Base-by-base conservation (phyloP, 2,797 vertebrate species). In the Kryptopterus vitreolus region DNA sequence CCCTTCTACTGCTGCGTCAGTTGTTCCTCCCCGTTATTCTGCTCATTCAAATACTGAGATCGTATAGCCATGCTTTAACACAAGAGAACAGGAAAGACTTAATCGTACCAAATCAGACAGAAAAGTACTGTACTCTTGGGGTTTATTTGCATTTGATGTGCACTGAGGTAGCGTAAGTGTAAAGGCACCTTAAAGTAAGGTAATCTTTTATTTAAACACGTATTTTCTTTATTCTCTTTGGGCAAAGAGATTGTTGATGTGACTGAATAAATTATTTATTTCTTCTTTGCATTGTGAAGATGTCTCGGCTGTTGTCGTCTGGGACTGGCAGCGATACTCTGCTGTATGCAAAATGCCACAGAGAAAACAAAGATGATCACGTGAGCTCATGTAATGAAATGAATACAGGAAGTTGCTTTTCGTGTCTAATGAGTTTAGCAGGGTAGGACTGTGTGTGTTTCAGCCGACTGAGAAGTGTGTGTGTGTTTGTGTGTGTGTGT, bases 41-140 rank as follows among this genome's bases (percentile, higher is more conserved):
- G 24, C 43, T 38, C 61, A 11, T 65, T 8, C 68, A 66, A 15
- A 79, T 76, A 24, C 62, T 57, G 75, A 69, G n/a, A 65, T 66
- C 31, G 83, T 85, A 81, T 75, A 80, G 78, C 78, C 81, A 82
- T 79, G 73, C 75, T 85, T 83, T 68, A 81, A 82, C 65, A 79
- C 76, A 77, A 24, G 24, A 77, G 33, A 72, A n/a, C 11, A 43
- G n/a, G 63, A 63, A 65, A 13, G 72, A 81, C 77, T 84, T 57
- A 63, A 26, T n/a, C n/a, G n/a, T 81, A 83, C 75, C 80, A 83
- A 85, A 83, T 83, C 61, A 70, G 74, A 76, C 77, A 80, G 78
- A 78, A 82, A 85, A n/a, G 57, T 55, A 73, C 8, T 33, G 66
- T 31, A 24, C 38, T 43, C 38, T 22, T 53, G 50, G 22, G 68